Evolutionary conservation across 1,140 invertebrate genomes (phyloP).

Genomic region (Zelostemma sp.): DNA sequence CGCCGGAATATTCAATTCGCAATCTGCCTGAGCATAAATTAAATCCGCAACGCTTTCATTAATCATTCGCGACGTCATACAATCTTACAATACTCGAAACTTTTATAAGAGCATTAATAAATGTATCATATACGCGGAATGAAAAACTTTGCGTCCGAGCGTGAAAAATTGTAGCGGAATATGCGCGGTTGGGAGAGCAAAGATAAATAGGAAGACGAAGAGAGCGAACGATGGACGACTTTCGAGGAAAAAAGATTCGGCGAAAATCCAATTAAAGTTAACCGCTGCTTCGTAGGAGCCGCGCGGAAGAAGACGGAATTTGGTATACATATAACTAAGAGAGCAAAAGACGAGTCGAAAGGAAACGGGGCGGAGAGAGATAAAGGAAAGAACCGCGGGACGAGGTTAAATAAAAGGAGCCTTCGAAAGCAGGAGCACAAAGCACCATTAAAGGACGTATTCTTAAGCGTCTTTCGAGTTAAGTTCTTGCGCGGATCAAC

Average conservation of each 20-base stretch:
- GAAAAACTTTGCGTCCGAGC: not conserved
- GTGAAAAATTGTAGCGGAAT: constrained; percentile 5
- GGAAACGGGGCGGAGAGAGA: constrained; percentile 41
- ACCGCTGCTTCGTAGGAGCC: constrained; percentile 53
- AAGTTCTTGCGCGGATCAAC: constrained; percentile 31
- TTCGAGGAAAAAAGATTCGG: constrained; percentile 63
- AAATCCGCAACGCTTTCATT: constrained; percentile 43
- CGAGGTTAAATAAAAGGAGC: constrained; percentile 44
- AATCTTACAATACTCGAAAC: constrained; percentile 20
- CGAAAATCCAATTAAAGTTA: constrained; percentile 71
- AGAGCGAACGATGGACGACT: constrained; percentile 36
- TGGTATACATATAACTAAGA: constrained; percentile 6
- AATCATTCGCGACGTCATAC: constrained; percentile 39
- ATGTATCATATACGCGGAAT: constrained; percentile 28
- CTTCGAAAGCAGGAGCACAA: constrained; percentile 54
- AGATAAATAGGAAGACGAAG: constrained; percentile 15
- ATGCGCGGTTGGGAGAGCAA: not conserved
- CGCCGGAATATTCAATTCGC: constrained; percentile 20
- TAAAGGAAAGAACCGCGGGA: constrained; percentile 43
- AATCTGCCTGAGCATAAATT: constrained; percentile 15
- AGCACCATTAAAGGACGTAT: constrained; percentile 66
- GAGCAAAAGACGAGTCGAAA: constrained; percentile 42
- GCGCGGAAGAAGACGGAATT: constrained; percentile 19
- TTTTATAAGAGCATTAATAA: constrained; percentile 14
- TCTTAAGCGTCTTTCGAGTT: constrained; percentile 18